These are phyloP conservation scores for Agrotis ipsilon DNA, from an alignment of 2,888 invertebrate genomes.

Conservation along the genomic window DNA sequence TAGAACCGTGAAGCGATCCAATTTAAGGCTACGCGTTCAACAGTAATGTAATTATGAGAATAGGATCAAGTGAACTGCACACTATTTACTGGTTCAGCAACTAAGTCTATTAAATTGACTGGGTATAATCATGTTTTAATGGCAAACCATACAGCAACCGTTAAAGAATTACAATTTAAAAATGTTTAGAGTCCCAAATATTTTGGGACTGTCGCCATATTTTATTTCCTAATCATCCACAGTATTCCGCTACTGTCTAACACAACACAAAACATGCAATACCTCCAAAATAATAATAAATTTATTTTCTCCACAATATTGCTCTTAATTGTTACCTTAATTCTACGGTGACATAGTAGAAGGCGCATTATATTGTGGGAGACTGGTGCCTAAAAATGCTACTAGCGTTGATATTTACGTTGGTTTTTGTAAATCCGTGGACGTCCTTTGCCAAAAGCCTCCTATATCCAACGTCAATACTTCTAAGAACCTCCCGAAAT, in stretches of 20 bases:
- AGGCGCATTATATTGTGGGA: no score
- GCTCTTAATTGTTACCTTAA: no score
- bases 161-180: neutral
- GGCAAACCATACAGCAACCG: neutral
- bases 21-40: slow-evolving; percentile 60
- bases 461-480: neutral
- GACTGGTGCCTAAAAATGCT: no score
- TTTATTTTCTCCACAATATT: no score
- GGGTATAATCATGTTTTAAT: slow-evolving; percentile 9
- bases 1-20: slow-evolving; percentile 55
- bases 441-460: neutral
- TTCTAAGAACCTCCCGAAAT: neutral
- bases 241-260: no score
- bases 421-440: neutral
- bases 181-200: no score
- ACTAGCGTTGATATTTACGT: no score
- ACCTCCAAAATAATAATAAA: no score
- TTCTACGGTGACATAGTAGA: no score
- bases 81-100: slow-evolving; percentile 35
- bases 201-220: neutral
- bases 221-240: no score
- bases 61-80: slow-evolving; percentile 54
- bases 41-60: slow-evolving; percentile 58
- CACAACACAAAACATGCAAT: no score
- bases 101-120: slow-evolving; percentile 27